phyloP scores from a whole-genome alignment of 2,888 invertebrate species.

The Diaprepes abbreviatus region DNA sequence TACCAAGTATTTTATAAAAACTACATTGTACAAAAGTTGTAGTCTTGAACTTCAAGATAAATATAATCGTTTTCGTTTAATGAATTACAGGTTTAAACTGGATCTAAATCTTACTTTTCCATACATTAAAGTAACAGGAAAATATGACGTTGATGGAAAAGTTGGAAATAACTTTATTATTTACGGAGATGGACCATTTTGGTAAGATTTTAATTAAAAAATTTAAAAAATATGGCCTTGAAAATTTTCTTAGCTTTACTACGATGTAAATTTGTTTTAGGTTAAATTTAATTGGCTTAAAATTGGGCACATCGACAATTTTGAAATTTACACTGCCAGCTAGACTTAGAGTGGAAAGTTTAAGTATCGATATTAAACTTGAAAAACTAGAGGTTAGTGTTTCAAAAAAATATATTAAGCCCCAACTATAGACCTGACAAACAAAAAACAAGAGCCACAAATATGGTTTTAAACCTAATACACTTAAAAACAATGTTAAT shows the following conservation, averaged over 20 bases:
- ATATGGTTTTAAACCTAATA: no score
- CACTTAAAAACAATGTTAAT: no score
- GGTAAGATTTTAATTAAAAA: no score
- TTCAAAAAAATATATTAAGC: no score
- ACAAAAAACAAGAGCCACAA: no score
- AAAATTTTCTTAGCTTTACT: no score
- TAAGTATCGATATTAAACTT: conserved; percentile 62
- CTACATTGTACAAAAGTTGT: no score
- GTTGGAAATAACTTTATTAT: conserved; percentile 62
- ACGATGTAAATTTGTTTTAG: conserved; percentile 53
- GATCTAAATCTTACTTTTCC: conserved; percentile 65
- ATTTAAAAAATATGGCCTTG: no score
- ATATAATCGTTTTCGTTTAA: neutral
- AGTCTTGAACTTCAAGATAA: no score
- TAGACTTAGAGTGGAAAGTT: conserved; percentile 55
- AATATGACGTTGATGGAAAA: conserved; percentile 63
- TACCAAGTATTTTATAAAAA: no score
- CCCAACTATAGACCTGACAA: no score
- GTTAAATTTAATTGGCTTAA: conserved; percentile 62
- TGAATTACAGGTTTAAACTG: conserved; percentile 55
- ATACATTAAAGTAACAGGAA: conserved; percentile 62
- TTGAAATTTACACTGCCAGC: conserved; percentile 58
- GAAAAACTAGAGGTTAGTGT: conserved; percentile 60
- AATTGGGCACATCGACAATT: conserved; percentile 61
- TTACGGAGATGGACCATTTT: conserved; percentile 65